A percentile compares a stretch with the other conserved stretches of the same genome.
These are phyloP conservation scores for Champsocephalus gunnari DNA, from an alignment of 2,797 vertebrate species.

Conservation along the genomic window DNA sequence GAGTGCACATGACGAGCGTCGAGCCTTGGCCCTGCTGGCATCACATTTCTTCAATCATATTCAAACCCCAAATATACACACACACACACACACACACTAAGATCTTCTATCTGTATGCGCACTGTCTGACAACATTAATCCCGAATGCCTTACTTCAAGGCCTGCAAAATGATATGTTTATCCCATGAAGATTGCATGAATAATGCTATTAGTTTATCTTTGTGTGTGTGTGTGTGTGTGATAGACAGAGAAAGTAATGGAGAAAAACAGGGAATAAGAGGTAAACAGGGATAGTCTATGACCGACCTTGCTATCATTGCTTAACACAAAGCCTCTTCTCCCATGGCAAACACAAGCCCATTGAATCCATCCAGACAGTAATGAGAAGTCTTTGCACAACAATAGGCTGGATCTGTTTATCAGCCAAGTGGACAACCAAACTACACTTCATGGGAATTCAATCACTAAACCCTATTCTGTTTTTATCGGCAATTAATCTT, in stretches of 20 bases:
- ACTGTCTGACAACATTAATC: constrained; percentile 2
- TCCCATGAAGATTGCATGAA: background rate
- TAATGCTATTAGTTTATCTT: constrained; percentile 9
- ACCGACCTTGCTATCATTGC: constrained; percentile 51
- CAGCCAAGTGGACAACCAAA: constrained; percentile 39
- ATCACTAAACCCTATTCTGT: constrained; percentile 56
- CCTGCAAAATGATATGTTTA: background rate
- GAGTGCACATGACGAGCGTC: constrained; percentile 7
- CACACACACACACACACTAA: constrained; percentile 5
- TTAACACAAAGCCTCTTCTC: constrained; percentile 53
- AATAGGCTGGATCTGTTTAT: constrained; percentile 63
- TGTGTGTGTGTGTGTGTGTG: background rate
- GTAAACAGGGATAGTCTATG: constrained; percentile 16
- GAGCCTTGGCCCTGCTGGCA: constrained; percentile 28
- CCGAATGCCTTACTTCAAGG: background rate
- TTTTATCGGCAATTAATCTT: constrained; percentile 68
- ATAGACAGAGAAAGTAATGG: background rate
- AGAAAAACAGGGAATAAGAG: constrained; percentile 20
- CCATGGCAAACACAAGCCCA: constrained; percentile 48
- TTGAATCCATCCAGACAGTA: constrained; percentile 56
- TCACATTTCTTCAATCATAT: constrained; percentile 19
- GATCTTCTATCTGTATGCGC: background rate
- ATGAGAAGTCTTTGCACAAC: constrained; percentile 61
- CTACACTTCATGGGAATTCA: constrained; percentile 54
- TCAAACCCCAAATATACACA: background rate